These are phyloP conservation scores for Calameuta pallipes DNA, from an alignment of 2,888 invertebrate genomes.

Conservation along the genomic window DNA sequence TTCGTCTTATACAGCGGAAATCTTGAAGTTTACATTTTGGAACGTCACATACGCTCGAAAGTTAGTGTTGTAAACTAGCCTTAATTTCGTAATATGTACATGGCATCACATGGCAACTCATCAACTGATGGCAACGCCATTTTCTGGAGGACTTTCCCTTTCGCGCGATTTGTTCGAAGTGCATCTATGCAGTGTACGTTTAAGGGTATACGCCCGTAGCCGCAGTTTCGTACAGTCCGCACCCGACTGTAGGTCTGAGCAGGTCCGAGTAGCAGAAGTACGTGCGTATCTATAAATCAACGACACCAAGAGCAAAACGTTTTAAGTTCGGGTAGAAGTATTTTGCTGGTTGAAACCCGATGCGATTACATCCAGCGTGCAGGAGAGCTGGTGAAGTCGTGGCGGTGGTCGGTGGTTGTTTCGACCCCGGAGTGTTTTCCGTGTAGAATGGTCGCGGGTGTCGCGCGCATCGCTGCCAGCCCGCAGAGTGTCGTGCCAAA, in stretches of 20 bases:
- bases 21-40: not conserved
- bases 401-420: conserved; percentile 12
- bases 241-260: not conserved
- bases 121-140: not conserved
- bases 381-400: not conserved
- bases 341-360: conserved; percentile 35
- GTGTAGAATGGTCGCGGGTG: conserved; percentile 45
- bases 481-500: conserved; percentile 37
- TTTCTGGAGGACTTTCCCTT: not conserved
- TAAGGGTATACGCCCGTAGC: conserved; percentile 36
- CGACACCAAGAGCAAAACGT: conserved; percentile 3
- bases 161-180: conserved; percentile 4
- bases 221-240: conserved; percentile 29
- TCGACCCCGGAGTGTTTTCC: conserved; percentile 29
- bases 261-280: not conserved
- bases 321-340: conserved; percentile 16
- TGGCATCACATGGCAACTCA: not conserved
- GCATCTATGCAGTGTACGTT: not conserved
- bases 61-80: not conserved
- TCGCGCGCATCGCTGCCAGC: conserved; percentile 44
- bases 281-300: not conserved
- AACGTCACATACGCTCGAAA: not conserved
- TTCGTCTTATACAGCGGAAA: conserved; percentile 11
- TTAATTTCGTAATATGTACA: not conserved
- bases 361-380: not conserved